A percentile compares a stretch with the other conserved stretches of the same genome.
These are phyloP conservation scores for Clarias magur DNA, from an alignment of 2,113 vertebrate species.

Conservation along the genomic window DNA sequence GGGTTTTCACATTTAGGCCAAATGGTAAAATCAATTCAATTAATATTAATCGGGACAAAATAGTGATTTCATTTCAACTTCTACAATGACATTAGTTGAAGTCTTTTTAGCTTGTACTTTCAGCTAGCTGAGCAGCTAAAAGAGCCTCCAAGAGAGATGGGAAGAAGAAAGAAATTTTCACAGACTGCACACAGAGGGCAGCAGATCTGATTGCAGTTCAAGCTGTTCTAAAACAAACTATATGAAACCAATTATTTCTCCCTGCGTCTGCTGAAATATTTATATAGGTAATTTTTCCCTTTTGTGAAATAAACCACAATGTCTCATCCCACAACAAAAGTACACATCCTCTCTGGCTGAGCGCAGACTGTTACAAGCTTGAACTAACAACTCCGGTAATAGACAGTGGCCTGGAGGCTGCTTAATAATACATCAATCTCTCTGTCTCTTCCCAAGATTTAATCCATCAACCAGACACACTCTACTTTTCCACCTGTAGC, in stretches of 20 bases:
- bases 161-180: slow-evolving; percentile 1
- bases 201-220: neutral
- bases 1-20: neutral
- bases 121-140: neutral
- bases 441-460: slow-evolving; percentile 26
- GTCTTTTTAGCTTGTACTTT: neutral
- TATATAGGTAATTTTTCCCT: slow-evolving; percentile 21
- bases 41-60: neutral
- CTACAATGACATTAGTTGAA: neutral
- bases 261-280: slow-evolving; percentile 36
- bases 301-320: slow-evolving; percentile 25
- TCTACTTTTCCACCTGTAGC: slow-evolving; percentile 14
- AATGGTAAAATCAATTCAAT: neutral
- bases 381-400: slow-evolving; percentile 41
- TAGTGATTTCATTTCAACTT: neutral
- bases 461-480: slow-evolving; percentile 25
- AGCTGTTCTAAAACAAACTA: slow-evolving; percentile 30
- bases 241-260: slow-evolving; percentile 43
- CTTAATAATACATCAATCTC: slow-evolving; percentile 48
- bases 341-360: slow-evolving; percentile 7
- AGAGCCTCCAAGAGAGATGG: neutral
- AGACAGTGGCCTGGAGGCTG: slow-evolving; percentile 29
- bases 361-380: slow-evolving; percentile 22
- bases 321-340: neutral
- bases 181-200: neutral